Conservation (phyloP, 2,797 vertebrate species). For the Uromys caudimaculatus region DNA sequence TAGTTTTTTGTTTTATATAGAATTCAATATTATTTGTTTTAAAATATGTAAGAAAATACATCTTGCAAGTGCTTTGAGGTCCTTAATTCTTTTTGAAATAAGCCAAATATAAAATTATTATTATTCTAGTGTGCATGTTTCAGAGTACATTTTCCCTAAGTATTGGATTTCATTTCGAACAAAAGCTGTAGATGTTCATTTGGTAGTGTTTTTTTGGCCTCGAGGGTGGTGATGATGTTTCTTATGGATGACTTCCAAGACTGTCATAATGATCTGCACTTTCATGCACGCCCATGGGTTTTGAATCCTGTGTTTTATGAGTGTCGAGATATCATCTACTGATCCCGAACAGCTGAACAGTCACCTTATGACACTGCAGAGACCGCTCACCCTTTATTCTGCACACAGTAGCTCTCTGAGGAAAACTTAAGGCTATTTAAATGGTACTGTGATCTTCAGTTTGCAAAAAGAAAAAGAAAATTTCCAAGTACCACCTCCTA, state of each 20-base stretch:
- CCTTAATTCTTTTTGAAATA: constrained; percentile 69
- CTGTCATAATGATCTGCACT: constrained; percentile 80
- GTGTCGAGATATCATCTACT: constrained; percentile 88
- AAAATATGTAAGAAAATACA: constrained; percentile 66
- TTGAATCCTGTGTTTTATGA: constrained; percentile 88
- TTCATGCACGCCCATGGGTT: constrained; percentile 84
- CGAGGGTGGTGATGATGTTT: constrained; percentile 79
- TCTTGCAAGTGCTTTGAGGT: constrained; percentile 58
- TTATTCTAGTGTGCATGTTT: constrained; percentile 75
- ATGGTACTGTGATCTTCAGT: constrained; percentile 72
- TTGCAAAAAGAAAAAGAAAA: constrained; percentile 71
- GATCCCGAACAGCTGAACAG: constrained; percentile 95
- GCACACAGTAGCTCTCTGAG: constrained; percentile 89
- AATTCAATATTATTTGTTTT: constrained; percentile 70
- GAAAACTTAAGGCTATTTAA: constrained; percentile 85
- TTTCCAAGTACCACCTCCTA: constrained; percentile 65
- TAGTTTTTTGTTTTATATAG: constrained; percentile 80
- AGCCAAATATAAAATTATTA: constrained; percentile 88
- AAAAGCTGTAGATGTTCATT: constrained; percentile 81
- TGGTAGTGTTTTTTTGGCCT: constrained; percentile 80
- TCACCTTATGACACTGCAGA: constrained; percentile 91
- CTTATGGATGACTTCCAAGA: constrained; percentile 82
- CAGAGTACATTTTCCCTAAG: constrained; percentile 80
- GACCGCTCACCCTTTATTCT: constrained; percentile 90
- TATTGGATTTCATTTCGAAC: constrained; percentile 79